phyloP scores from a whole-genome alignment of 2,113 vertebrate species.

The Petrocephalus zakoni region DNA sequence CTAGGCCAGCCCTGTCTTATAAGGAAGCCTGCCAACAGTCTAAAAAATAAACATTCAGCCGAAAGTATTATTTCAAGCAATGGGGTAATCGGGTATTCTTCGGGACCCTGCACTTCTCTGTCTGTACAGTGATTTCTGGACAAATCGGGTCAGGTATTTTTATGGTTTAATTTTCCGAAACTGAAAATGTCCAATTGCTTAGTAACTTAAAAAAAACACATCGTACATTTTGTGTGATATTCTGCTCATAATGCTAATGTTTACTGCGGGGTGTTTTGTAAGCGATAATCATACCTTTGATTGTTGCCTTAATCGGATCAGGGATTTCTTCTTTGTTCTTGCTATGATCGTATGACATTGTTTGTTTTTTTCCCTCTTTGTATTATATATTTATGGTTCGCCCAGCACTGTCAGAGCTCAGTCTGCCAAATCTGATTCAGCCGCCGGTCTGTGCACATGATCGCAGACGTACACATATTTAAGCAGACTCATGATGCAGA shows the following conservation, averaged over 20 bases:
- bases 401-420: not conserved
- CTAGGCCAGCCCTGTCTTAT: not conserved
- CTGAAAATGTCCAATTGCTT: not conserved
- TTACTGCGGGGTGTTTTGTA: not conserved
- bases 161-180: not conserved
- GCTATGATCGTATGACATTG: conserved; percentile 37
- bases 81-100: too few species aligned
- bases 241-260: not conserved
- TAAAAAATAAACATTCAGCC: not conserved
- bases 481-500: not conserved
- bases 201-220: not conserved
- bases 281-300: conserved; percentile 34
- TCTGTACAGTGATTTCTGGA: not conserved
- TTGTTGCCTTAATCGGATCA: conserved; percentile 31
- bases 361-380: not conserved
- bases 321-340: conserved; percentile 38
- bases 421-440: not conserved
- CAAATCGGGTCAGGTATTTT: not conserved
- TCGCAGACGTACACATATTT: not conserved
- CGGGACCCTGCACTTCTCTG: not conserved
- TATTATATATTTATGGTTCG: not conserved
- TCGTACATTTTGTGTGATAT: not conserved
- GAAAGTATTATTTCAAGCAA: not conserved
- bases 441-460: not conserved
- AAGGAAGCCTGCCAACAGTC: not conserved